A percentile compares a stretch with the other conserved stretches of the same genome.
phyloP scores from a whole-genome alignment of 2,797 vertebrate species.

The Xiphophorus birchmanni region DNA sequence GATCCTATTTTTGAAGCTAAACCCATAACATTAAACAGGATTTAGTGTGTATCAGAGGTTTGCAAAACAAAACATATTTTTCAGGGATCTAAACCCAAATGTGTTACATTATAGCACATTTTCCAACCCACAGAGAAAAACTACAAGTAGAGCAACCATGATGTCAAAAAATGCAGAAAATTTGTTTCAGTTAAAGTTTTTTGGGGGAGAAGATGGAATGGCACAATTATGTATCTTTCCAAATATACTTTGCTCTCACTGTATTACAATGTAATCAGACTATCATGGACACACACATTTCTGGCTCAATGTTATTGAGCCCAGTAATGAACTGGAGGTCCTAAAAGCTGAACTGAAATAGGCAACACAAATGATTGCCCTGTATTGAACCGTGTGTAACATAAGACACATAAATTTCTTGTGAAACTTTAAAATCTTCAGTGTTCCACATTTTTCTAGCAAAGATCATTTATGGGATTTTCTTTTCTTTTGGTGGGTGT shows the following conservation, averaged over 20 bases:
- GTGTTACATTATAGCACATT: neutral
- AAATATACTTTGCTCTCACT: neutral
- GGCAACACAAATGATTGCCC: neutral
- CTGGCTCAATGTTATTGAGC: neutral
- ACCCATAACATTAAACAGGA: neutral
- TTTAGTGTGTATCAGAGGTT: neutral
- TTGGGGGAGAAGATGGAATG: neutral
- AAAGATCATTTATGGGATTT: constrained; percentile 43
- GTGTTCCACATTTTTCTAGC: constrained; percentile 36
- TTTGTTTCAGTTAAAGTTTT: neutral
- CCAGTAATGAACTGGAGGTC: neutral
- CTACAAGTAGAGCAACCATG: neutral
- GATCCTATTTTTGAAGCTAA: constrained; percentile 1
- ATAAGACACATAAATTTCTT: constrained; percentile 43
- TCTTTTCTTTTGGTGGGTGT: constrained; percentile 35
- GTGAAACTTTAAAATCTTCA: constrained; percentile 40
- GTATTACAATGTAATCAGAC: neutral
- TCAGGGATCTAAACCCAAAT: neutral
- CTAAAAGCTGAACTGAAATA: neutral
- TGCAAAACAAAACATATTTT: neutral
- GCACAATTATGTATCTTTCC: neutral
- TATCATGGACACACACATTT: neutral
- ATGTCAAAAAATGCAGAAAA: neutral
- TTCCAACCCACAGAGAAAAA: neutral
- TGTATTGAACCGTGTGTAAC: constrained; percentile 37